Conservation (phyloP, 2,797 vertebrate species). For the Microctenopoma steveboyesi region DNA sequence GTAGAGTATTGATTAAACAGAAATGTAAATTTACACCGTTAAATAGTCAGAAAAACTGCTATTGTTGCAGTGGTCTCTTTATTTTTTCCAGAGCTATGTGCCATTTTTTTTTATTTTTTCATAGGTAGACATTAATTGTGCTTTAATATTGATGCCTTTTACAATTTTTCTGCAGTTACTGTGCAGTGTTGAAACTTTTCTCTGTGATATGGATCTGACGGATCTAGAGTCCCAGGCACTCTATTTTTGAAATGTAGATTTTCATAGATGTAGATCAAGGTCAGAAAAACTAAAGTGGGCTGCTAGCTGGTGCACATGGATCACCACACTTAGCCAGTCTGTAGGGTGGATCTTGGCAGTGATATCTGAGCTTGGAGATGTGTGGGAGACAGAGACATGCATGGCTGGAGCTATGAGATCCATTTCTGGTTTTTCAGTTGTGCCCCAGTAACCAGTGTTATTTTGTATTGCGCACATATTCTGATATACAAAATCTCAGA, state of each 20-base stretch:
- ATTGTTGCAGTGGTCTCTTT: no score
- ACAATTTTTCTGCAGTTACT: constrained; percentile 4
- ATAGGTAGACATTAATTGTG: no score
- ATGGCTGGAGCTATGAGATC: constrained; percentile 37
- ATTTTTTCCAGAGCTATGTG: no score
- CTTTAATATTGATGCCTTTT: constrained; percentile 14
- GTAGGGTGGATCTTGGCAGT: constrained; percentile 53
- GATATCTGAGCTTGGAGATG: constrained; percentile 55
- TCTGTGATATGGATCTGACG: constrained; percentile 24
- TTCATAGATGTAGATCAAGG: constrained; percentile 65
- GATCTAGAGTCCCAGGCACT: constrained; percentile 23
- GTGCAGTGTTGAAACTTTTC: constrained; percentile 22
- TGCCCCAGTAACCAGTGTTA: constrained; percentile 37
- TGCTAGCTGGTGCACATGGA: constrained; percentile 44
- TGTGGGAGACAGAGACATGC: constrained; percentile 64
- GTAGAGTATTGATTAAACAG: no score
- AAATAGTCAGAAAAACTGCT: no score
- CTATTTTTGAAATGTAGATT: constrained; percentile 68
- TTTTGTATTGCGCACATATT: constrained; percentile 33
- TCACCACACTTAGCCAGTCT: constrained; percentile 49
- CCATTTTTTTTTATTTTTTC: neutral
- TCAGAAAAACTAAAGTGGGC: constrained; percentile 55
- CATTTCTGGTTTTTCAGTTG: constrained; percentile 52
- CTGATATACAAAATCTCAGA: constrained; percentile 3
- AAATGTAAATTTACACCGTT: no score